Base-by-base conservation (phyloP, 1,140 invertebrate species). In the Hetaerina americana region DNA sequence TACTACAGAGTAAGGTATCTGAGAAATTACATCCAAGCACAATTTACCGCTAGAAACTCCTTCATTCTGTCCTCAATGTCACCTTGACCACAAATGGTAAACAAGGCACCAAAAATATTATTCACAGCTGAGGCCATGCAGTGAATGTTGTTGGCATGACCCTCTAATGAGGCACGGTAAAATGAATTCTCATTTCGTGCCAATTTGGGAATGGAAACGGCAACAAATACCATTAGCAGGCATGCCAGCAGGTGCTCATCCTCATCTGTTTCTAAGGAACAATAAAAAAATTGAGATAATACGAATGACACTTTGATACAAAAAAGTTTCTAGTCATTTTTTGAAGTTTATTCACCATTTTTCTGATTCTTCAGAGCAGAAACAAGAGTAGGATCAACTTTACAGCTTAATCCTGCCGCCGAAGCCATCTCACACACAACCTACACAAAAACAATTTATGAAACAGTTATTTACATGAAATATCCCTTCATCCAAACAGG, bases 51-150 rank as follows among this genome's bases (percentile, higher is more conserved):
- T 69, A 99, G 82, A 80, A 99, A 99, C 80, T 99, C 98, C 78
- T 99, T 98, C 87, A 99, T 94, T 73, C 97, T 87, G 78, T 97
- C 95, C 78, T 97, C 95, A 75, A 97, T 96, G 80, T 99, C 98
- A 26, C 92, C 93, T 77, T 93, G 90, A 2, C 92, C 94, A 80
- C 95, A 95, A 71, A 98, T 92, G 0, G 94, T 96, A 78, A 99
- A 99, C 25, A 99, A 80, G 0, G 97, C 96, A 25, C 93, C 95
- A 78, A 98, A 97, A 72, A 99, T 93, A 76, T 95, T 92, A 79
- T 99, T 99, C 57, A 99, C 92, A 0, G 97, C 97, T 27, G 93
- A 87, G 0, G 95, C 93, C 83, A 99, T 90, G 77, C 97, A 99
- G 79, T 99, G 97, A 74, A 95, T 97, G 80, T 99, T 99, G 82